These are phyloP conservation scores for Psittacula derbiana DNA, from an alignment of 2,797 vertebrate genomes.

Conservation along the genomic window DNA sequence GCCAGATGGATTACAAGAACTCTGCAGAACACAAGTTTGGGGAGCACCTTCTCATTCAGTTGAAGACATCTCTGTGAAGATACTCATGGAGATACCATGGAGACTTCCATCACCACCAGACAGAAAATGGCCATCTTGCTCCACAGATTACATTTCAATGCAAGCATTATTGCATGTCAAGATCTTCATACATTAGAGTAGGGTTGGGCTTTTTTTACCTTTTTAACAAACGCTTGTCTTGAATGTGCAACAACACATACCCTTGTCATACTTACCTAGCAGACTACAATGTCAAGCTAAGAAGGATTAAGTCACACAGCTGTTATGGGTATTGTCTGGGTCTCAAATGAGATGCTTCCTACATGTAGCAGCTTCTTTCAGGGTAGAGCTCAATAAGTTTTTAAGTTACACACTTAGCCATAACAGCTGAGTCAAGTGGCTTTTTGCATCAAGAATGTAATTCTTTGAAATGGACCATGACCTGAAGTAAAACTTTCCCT, in stretches of 20 bases:
- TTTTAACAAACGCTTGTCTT: not conserved
- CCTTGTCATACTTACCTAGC: not conserved
- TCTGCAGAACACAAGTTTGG: not conserved
- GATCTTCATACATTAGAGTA: not conserved
- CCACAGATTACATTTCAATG: not conserved
- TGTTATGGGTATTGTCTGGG: not conserved
- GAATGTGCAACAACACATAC: not conserved
- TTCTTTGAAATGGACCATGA: not conserved
- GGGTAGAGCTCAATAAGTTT: not conserved
- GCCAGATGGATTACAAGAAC: not conserved
- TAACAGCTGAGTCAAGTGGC: not conserved
- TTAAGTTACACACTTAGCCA: not conserved
- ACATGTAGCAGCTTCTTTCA: not conserved
- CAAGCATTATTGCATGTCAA: not conserved
- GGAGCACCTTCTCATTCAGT: not conserved
- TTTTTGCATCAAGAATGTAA: not conserved
- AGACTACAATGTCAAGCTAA: not conserved
- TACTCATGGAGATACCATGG: not conserved
- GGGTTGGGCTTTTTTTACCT: accelerated
- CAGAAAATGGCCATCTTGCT: not conserved
- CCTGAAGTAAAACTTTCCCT: not conserved
- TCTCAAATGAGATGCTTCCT: not conserved
- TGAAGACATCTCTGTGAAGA: not conserved
- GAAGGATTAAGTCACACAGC: not conserved
- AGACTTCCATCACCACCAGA: accelerated